Percentiles rank a stretch among this genome's conserved stretches.
Evolutionary conservation across 2,113 vertebrate genomes (phyloP).

Genomic region (Gavialis gangeticus): DNA sequence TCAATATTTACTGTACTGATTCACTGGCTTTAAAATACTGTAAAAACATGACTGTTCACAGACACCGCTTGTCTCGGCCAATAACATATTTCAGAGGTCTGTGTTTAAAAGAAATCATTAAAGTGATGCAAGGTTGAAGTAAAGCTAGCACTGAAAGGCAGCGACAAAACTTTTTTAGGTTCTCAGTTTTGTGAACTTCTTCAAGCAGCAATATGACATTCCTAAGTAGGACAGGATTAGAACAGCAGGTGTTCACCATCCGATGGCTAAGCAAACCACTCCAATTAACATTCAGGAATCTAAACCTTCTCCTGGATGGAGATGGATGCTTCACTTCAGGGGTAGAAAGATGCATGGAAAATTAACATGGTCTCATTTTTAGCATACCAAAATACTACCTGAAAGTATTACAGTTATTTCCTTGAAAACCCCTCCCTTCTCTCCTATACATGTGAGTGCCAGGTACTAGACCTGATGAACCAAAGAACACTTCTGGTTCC

Average conservation of each 20-base stretch:
- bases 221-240: conserved; percentile 20
- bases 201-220: neutral
- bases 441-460: neutral
- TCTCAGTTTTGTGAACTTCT: neutral
- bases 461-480: neutral
- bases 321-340: neutral
- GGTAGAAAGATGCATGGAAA: conserved; percentile 16
- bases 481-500: neutral
- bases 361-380: neutral
- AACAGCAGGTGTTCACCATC: conserved; percentile 29
- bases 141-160: conserved; percentile 46
- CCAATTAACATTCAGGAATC: conserved; percentile 15
- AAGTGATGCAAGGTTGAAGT: conserved; percentile 11
- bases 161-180: conserved; percentile 21
- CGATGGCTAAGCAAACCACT: conserved; percentile 55
- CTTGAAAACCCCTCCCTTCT: neutral
- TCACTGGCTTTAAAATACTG: conserved; percentile 75
- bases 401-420: neutral
- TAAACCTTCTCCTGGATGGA: conserved; percentile 13
- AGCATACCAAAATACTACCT: neutral
- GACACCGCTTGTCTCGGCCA: conserved; percentile 69
- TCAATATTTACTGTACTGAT: conserved; percentile 78
- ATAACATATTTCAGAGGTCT: conserved; percentile 44
- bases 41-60: conserved; percentile 70
- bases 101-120: conserved; percentile 39